These are phyloP conservation scores for Neolamprologus hecqui DNA, from an alignment of 2,113 vertebrate genomes.

Conservation along the genomic window DNA sequence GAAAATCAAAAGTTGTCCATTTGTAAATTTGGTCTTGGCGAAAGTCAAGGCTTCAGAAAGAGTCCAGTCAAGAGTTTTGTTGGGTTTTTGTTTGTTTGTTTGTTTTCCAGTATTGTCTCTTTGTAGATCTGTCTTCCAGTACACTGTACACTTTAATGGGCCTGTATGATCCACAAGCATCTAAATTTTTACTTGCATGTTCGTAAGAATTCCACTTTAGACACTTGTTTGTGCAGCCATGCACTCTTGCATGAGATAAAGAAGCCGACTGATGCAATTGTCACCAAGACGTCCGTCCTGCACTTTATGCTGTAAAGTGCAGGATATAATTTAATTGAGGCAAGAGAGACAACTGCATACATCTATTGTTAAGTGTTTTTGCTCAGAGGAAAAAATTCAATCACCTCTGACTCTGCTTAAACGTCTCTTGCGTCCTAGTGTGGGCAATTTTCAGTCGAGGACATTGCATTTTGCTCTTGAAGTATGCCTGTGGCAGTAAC, in stretches of 20 bases:
- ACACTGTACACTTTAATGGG: background rate
- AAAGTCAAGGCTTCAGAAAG: background rate
- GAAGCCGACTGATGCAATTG: background rate
- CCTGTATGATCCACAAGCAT: background rate
- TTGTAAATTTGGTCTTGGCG: background rate
- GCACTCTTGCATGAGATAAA: background rate
- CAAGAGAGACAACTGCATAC: background rate
- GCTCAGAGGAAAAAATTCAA: background rate
- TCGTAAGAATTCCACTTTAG: constrained; percentile 5
- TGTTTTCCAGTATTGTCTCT: background rate
- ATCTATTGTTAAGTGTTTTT: background rate
- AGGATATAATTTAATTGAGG: background rate
- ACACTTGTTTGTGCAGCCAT: background rate
- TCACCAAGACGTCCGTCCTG: background rate
- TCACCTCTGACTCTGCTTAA: background rate
- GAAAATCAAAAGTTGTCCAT: background rate
- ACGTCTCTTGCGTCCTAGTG: background rate
- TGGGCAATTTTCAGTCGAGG: background rate
- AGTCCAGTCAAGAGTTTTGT: background rate
- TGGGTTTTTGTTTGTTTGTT: background rate
- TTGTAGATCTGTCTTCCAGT: background rate
- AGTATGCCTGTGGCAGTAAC: background rate
- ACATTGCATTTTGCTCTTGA: background rate
- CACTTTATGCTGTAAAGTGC: background rate
- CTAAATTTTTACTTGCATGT: background rate